Evolutionary conservation across 1,140 invertebrate species (phyloP), one percentile per base, ranked within the genome.

Genomic region (Saccostrea cuccullata): DNA sequence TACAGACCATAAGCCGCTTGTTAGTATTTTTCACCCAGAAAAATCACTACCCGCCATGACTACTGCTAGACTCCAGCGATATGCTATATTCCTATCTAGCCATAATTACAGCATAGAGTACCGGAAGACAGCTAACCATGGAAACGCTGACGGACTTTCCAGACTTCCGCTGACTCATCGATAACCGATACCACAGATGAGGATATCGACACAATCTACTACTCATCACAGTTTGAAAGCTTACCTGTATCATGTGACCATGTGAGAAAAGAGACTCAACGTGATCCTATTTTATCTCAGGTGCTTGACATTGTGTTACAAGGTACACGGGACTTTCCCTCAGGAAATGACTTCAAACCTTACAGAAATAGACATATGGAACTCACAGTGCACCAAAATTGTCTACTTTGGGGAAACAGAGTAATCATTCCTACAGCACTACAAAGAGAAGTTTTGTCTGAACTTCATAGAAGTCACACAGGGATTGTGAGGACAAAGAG

Each of bases 401-500:
- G 89, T 86, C 20, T 91, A 13, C 85, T 91, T 87, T 89, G 85
- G 84, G 89, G 91, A 17, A 82, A 64, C 13, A 47, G 89, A 40
- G 88, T 91, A 0, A 67, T 95, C 11, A 93, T 96, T 55, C 96
- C 96, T 73, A 93, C 95, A 92, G 85, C 47, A 40, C 87, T 95
- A 60, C 92, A 92, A 83, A 26, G 88, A n/a, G 84, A 91, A 84
- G 90, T 96, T 9, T 87, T 96, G 6, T 67, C 94, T 36, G 91
- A 95, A 87, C 90, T 96, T n/a, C 96, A 96, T 92, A 85, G 86
- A 23, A 94, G 94, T 5, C 96, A 96, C 91, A 93, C 94, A 11
- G 96, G 96, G 8, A 94, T 96, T 11, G 94, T 94, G 0, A 93
- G 92, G 0, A 96, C 96, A 96, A 96, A 96, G 92, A 89, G 93